A percentile compares a stretch with the other conserved stretches of the same genome.
These are phyloP conservation scores for Clavelina lepadiformis DNA, from an alignment of 23 tunicate species.

Conservation along the genomic window DNA sequence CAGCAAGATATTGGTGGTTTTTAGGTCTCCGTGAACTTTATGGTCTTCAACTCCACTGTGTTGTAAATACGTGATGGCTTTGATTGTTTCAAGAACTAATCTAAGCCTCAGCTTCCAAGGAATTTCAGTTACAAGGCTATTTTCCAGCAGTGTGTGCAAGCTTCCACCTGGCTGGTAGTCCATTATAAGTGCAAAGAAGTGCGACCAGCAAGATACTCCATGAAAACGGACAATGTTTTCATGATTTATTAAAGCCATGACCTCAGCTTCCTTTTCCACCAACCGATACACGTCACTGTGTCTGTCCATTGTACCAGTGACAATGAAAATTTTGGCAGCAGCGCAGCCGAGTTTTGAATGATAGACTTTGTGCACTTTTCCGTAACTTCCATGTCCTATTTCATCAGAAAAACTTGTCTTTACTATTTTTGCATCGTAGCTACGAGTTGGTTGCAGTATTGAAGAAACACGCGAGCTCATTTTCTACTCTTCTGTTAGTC, in stretches of 20 bases:
- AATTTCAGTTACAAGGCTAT: too few relatives aligned
- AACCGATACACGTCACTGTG: neutral
- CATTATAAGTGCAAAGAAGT: slow-evolving; percentile 6
- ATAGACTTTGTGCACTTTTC: slow-evolving; percentile 22
- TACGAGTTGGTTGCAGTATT: too few relatives aligned
- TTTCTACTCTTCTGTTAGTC: too few relatives aligned
- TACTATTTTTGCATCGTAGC: too few relatives aligned
- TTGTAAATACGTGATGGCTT: too few relatives aligned
- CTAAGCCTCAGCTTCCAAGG: too few relatives aligned
- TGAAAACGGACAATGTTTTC: slow-evolving; percentile 27
- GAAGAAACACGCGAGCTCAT: too few relatives aligned
- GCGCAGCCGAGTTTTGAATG: slow-evolving; percentile 4
- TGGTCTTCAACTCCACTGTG: too few relatives aligned
- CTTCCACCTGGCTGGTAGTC: slow-evolving; percentile 5
- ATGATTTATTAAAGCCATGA: slow-evolving; percentile 1
- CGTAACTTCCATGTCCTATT: slow-evolving; percentile 26
- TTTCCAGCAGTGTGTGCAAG: slow-evolving; percentile 1
- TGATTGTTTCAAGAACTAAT: too few relatives aligned
- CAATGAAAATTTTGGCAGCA: slow-evolving; percentile 15
- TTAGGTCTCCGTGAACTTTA: too few relatives aligned
- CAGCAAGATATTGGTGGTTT: too few relatives aligned
- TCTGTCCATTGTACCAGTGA: slow-evolving; percentile 20
- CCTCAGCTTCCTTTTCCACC: neutral
- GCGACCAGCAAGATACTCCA: slow-evolving; percentile 7
- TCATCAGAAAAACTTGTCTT: too few relatives aligned